These are phyloP conservation scores for Ariolimax columbianus DNA, from an alignment of 2,888 invertebrate species.

Conservation along the genomic window DNA sequence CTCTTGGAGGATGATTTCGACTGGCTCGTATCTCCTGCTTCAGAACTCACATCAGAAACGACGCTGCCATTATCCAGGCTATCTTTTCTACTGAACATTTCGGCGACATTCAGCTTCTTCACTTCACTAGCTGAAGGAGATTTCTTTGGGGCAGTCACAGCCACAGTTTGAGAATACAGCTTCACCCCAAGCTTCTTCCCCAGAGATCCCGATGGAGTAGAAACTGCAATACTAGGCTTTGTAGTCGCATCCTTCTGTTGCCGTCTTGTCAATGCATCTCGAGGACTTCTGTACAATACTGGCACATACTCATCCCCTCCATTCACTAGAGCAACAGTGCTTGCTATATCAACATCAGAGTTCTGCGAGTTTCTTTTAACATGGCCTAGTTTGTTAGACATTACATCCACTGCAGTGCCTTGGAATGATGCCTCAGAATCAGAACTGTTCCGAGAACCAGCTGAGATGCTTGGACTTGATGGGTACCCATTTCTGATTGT, in stretches of 20 bases:
- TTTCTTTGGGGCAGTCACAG: background rate
- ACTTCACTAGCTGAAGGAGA: background rate
- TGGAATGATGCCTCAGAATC: constrained; percentile 84
- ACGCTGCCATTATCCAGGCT: constrained; percentile 60
- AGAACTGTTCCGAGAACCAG: constrained; percentile 58
- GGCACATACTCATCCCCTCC: constrained; percentile 69
- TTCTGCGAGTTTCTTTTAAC: constrained; percentile 52
- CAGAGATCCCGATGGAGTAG: constrained; percentile 2
- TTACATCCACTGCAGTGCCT: constrained; percentile 83
- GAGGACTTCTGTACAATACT: constrained; percentile 67
- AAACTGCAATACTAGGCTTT: background rate
- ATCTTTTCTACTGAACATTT: constrained; percentile 65
- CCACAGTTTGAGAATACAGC: constrained; percentile 26
- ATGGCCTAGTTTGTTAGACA: background rate
- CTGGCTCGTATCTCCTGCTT: constrained; percentile 58
- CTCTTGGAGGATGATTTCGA: constrained; percentile 68
- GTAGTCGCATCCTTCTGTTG: constrained; percentile 2
- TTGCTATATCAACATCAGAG: constrained; percentile 66
- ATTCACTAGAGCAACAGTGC: constrained; percentile 69
- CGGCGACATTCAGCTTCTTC: constrained; percentile 61
- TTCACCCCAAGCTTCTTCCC: constrained; percentile 10
- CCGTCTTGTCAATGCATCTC: constrained; percentile 59
- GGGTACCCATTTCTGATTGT: constrained; percentile 43
- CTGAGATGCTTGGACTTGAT: background rate
- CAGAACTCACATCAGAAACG: constrained; percentile 75